Evolutionary conservation across 2,113 vertebrate species (phyloP), one percentile per base, ranked within the genome.

Genomic region (Sinocyclocheilus anshuiensis): DNA sequence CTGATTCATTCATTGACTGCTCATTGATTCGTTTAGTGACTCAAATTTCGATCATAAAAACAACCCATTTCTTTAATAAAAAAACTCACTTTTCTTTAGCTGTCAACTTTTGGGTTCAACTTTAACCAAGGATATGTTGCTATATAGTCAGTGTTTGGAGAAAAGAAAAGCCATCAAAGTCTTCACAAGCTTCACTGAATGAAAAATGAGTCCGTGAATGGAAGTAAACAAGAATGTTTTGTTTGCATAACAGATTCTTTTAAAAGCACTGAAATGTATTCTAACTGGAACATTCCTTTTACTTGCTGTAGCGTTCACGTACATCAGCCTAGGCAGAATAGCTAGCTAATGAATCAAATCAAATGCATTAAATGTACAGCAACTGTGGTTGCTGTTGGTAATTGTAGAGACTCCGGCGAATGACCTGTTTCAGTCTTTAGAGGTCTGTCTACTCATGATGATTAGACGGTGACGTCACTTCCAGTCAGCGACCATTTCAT

Each of bases 401-500:
- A 33, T 59, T 36, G 53, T 36, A 63, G 12, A 39, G 24, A 59
- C 33, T 24, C 57, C 12, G 16, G 33, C 42, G 22, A 61, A 80
- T 63, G 29, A 63, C 12, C 78, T 45, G 67, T 24, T 12, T 26
- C 45, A 50, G 74, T 76, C 45, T 77, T 16, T 12, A 45, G 77
- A 61, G 13, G 24, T 16, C 10, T 22, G 24, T 16, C 10, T 22
- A 18, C 39, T 6, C n/a, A 39, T 71, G 48, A 72, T 29, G 22
- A 65, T 77, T 26, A 13, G 81, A 45, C 9, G 45, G n/a, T 76
- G 48, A 86, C n/a, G 29, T 86, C 55, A 50, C 13, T 33, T 81
- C 26, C 55, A 42, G 16, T 59, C 2, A 59, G 10, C 16, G 48
- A 55, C 39, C 50, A 59, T 63, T 59, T 67, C 29, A 26, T 74